A percentile compares a stretch with the other conserved stretches of the same genome.
Conservation (phyloP, 2,113 vertebrate genomes). For the Neomonachus schauinslandi region DNA sequence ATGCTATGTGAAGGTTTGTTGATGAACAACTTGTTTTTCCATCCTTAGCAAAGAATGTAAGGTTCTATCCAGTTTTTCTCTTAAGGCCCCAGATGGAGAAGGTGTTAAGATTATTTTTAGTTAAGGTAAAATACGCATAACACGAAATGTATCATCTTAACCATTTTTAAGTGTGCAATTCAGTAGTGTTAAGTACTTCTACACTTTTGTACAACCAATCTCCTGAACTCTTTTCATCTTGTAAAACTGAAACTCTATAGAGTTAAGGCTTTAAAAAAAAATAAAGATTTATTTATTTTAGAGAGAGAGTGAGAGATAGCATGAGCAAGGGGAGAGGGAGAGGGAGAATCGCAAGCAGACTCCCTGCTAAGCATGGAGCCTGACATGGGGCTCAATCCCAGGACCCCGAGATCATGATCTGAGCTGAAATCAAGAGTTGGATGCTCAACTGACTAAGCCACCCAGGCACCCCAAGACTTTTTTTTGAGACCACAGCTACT, state of each 20-base stretch:
- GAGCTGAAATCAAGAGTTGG: neutral
- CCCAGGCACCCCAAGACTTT: neutral
- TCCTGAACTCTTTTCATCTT: neutral
- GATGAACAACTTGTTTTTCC: neutral
- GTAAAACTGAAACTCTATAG: neutral
- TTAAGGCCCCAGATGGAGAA: neutral
- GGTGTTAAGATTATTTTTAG: neutral
- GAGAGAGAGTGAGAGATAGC: neutral
- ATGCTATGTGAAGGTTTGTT: neutral
- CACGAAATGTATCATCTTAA: neutral
- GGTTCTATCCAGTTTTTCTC: neutral
- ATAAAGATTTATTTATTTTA: neutral
- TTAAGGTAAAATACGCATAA: neutral
- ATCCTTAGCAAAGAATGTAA: neutral
- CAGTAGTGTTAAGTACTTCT: neutral
- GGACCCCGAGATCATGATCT: neutral
- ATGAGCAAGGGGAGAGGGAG: neutral
- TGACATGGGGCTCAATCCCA: neutral
- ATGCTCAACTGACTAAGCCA: neutral
- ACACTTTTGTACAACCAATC: neutral
- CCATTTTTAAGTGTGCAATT: neutral
- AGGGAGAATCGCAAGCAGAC: neutral
- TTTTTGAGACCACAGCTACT: constrained; percentile 32
- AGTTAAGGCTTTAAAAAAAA: neutral
- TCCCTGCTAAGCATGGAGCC: neutral